Conservation (phyloP, 1,140 invertebrate species). For the Camponotus pennsylvanicus region DNA sequence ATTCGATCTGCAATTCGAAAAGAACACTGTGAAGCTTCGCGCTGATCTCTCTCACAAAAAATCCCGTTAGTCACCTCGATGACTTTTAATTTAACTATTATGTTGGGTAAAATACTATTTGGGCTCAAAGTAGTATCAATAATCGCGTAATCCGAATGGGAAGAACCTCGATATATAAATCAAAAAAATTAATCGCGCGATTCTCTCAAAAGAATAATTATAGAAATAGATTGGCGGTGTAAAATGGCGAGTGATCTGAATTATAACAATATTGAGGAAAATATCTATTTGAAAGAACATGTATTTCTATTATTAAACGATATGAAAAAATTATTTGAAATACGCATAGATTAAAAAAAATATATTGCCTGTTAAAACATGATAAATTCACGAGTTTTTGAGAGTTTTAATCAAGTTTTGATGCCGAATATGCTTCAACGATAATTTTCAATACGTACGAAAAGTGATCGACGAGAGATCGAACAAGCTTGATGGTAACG, state of each 20-base stretch:
- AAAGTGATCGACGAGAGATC: conserved; percentile 44
- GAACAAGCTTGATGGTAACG: conserved; percentile 58
- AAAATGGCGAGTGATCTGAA: background rate
- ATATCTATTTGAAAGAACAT: background rate
- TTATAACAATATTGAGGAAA: background rate
- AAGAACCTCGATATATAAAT: conserved; percentile 1
- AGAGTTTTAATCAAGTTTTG: background rate
- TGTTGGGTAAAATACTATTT: background rate
- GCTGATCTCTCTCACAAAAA: background rate
- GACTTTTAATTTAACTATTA: background rate
- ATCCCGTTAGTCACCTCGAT: background rate
- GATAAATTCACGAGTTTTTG: background rate
- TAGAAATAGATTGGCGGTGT: background rate
- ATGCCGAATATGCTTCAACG: background rate
- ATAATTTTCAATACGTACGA: conserved; percentile 24
- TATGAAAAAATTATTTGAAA: background rate
- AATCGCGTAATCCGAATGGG: background rate
- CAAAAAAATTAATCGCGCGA: background rate
- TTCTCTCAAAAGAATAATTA: background rate
- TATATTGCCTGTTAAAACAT: background rate
- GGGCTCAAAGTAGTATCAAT: background rate
- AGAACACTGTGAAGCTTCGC: conserved; percentile 56
- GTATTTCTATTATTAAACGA: background rate
- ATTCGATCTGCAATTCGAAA: conserved; percentile 82
- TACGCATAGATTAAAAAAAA: background rate